Conservation (phyloP, 2,888 invertebrate species). For the Lysandra coridon region DNA sequence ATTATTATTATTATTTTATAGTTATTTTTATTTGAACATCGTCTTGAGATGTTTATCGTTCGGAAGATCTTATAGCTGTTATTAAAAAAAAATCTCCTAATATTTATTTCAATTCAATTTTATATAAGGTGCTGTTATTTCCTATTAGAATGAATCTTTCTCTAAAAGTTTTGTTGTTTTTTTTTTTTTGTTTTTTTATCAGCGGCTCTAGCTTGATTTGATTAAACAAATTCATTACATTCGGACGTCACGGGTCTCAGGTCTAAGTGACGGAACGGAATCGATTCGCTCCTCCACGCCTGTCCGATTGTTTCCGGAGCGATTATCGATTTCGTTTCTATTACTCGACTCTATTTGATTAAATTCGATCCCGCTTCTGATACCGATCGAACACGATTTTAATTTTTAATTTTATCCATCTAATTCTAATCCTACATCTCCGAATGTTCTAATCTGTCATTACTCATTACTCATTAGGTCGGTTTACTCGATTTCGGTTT, state of each 20-base stretch:
- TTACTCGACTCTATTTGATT: conserved; percentile 22
- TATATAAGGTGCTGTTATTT: background rate
- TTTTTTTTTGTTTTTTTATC: background rate
- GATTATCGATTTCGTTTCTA: conserved; percentile 43
- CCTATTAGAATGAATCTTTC: background rate
- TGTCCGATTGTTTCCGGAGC: conserved; percentile 48
- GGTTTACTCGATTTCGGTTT: conserved; percentile 7
- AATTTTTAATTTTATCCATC: conserved; percentile 20
- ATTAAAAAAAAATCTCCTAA: background rate
- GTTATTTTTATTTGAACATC: background rate
- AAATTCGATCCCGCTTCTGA: conserved; percentile 3
- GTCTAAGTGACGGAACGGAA: conserved; percentile 50
- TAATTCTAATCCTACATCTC: conserved; percentile 12
- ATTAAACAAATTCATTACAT: conserved; percentile 38
- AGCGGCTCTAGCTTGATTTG: background rate
- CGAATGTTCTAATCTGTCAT: background rate
- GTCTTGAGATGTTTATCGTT: background rate
- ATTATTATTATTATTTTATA: background rate
- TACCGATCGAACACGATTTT: conserved; percentile 12
- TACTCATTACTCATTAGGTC: background rate
- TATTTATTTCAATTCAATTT: too few relatives aligned
- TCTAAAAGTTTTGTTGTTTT: background rate
- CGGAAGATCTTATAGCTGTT: background rate
- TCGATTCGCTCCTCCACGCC: conserved; percentile 49
- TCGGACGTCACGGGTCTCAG: conserved; percentile 45